phyloP scores from a whole-genome alignment of 2,797 vertebrate species.

The Neoniphon sammara region DNA sequence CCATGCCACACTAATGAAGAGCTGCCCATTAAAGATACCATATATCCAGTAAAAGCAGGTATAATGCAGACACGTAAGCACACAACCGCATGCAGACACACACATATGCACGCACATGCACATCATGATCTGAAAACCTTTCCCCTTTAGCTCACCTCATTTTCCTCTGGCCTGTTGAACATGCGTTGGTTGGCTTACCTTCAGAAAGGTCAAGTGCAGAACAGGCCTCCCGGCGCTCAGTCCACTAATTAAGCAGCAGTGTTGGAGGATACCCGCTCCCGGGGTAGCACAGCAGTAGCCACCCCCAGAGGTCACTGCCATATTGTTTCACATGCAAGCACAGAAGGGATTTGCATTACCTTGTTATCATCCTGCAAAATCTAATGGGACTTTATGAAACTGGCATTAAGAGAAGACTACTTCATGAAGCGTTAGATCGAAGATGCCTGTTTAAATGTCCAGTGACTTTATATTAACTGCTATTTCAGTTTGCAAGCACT shows the following conservation, averaged over 20 bases:
- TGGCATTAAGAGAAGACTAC: background rate
- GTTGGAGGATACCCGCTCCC: slow-evolving; percentile 68
- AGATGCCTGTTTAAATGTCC: background rate
- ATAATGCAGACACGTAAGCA: background rate
- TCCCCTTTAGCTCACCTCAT: slow-evolving; percentile 67
- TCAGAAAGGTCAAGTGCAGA: slow-evolving; percentile 83
- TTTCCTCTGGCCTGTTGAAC: slow-evolving; percentile 76
- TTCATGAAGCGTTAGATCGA: background rate
- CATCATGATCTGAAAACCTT: slow-evolving; percentile 43
- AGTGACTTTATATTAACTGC: background rate
- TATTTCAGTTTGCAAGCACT: background rate
- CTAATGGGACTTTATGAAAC: slow-evolving; percentile 25
- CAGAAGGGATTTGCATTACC: slow-evolving; percentile 66
- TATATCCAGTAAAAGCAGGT: slow-evolving; percentile 17
- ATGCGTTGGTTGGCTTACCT: slow-evolving; percentile 74
- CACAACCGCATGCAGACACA: slow-evolving; percentile 20
- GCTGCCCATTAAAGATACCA: slow-evolving; percentile 55
- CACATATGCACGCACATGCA: slow-evolving; percentile 20
- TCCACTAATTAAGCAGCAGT: slow-evolving; percentile 79
- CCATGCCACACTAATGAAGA: slow-evolving; percentile 66
- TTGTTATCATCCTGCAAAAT: slow-evolving; percentile 53
- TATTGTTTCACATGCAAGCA: slow-evolving; percentile 70
- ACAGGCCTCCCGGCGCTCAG: slow-evolving; percentile 73
- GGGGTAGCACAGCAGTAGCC: slow-evolving; percentile 57
- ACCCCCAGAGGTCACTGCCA: slow-evolving; percentile 64